phyloP scores from a whole-genome alignment of 2,113 vertebrate genomes.

The Recurvirostra avosetta region DNA sequence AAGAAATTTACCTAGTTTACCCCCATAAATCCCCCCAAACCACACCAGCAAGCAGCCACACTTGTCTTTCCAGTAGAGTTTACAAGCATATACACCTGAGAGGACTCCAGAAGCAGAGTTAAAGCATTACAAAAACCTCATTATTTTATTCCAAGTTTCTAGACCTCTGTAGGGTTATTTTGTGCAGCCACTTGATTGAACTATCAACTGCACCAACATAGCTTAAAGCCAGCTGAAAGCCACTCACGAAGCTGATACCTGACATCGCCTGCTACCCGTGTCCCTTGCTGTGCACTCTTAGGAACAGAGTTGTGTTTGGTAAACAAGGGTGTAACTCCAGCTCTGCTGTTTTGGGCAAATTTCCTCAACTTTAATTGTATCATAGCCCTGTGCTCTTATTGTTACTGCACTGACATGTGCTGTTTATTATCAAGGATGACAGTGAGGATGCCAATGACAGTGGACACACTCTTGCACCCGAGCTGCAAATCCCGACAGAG shows the following conservation, averaged over 20 bases:
- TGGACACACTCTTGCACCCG: not conserved
- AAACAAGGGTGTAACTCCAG: not conserved
- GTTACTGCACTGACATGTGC: not conserved
- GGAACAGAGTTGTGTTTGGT: not conserved
- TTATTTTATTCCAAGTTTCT: not conserved
- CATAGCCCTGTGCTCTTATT: too few species aligned
- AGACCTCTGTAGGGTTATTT: not conserved
- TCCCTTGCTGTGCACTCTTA: not conserved
- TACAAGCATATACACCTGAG: not conserved
- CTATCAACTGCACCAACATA: not conserved
- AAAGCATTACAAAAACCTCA: not conserved
- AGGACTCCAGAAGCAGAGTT: not conserved
- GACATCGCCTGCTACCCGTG: too few species aligned
- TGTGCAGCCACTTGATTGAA: not conserved
- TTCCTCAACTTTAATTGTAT: not conserved
- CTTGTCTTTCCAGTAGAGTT: not conserved
- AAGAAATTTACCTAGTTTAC: not conserved
- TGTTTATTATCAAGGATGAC: not conserved
- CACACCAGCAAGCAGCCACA: accelerated
- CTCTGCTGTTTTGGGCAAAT: not conserved
- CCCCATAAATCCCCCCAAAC: not conserved
- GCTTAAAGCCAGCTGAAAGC: too few species aligned
- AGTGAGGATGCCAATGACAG: not conserved
- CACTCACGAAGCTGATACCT: not conserved
- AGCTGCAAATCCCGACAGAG: conserved; percentile 60